These are phyloP conservation scores for Hipposideros larvatus DNA, from an alignment of 2,797 vertebrate genomes.

Conservation along the genomic window DNA sequence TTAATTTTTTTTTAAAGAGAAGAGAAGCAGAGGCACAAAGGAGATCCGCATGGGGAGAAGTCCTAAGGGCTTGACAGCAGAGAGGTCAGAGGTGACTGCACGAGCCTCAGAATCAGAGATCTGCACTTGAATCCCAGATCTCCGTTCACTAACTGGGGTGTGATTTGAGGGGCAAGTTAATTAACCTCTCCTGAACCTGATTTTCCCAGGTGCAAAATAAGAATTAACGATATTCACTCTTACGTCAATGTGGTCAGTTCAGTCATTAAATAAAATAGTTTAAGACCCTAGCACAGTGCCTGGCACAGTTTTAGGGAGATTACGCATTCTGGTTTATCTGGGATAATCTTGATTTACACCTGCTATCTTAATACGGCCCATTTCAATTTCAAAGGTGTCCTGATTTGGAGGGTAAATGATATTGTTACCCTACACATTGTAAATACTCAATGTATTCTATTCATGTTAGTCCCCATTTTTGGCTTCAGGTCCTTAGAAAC, in stretches of 20 bases:
- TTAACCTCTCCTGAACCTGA: conserved; percentile 73
- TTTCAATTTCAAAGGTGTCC: conserved; percentile 23
- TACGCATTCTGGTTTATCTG: neutral
- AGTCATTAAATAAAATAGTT: conserved; percentile 69
- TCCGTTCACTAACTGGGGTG: neutral
- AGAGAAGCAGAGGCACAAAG: neutral
- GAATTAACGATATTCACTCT: conserved; percentile 71
- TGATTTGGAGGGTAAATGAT: conserved; percentile 33
- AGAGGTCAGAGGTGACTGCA: neutral
- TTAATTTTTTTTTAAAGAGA: conserved; percentile 16
- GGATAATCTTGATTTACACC: neutral
- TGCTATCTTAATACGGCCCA: neutral
- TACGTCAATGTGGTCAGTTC: conserved; percentile 54
- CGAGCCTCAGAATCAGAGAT: neutral
- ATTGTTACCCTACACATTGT: neutral
- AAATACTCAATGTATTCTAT: neutral
- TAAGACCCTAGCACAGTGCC: neutral
- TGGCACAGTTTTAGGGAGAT: conserved; percentile 21
- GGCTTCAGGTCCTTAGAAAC: neutral
- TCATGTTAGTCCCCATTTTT: neutral
- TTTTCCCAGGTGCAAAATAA: conserved; percentile 64
- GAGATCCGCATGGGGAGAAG: neutral
- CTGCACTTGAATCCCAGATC: neutral
- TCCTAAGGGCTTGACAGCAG: neutral
- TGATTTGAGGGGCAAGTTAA: conserved; percentile 67